Evolutionary conservation across 2,888 invertebrate species (phyloP), one percentile per base, ranked within the genome.

Genomic region (Pheosia gnoma): DNA sequence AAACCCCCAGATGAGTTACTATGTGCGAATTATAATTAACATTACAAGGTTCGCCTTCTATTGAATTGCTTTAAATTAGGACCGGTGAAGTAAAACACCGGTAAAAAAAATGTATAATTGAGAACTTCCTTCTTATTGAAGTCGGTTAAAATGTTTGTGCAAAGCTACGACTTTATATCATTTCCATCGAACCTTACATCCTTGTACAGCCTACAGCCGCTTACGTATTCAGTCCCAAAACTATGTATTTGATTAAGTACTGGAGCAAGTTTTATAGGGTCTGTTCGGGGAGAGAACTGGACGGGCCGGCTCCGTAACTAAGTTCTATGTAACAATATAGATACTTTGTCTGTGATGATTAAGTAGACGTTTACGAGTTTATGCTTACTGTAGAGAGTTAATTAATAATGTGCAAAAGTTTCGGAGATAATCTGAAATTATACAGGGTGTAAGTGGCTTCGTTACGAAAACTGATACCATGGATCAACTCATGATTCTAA

Each of bases 191-290:
- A 25, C 10, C 7, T 36, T 10, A 63, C 10, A 64, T 72, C 68
- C 41, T 3, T 6, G 39, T 38, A 37, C 38, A 58, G 0, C 13
- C 37, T 53, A 57, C 58, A 57, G 45, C 38, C 65, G 57, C 56
- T 81, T 81, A 71, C 74, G 75, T 71, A 80, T 78, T 80, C 80
- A 62, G 71, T 62, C 80, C 81, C 78, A 68, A 81, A 82, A 80
- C 80, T 78, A 81, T 81, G 74, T 80, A 84, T 84, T 83, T 83
- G 82, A 84, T 84, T 83, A 83, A 84, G 80, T 78, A 74, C 74
- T 65, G 60, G 63, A 60, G 60, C 56, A 78, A 82, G 81, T 81
- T 83, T 83, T 80, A 82, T 77, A 75, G 74, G 78, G 79, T 75
- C 73, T 60, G 60, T 60, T 65, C 62, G 63, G 63, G 61, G 25